Evolutionary conservation across 1,140 invertebrate genomes (phyloP).

Genomic region (Hypsibius dujardini): DNA sequence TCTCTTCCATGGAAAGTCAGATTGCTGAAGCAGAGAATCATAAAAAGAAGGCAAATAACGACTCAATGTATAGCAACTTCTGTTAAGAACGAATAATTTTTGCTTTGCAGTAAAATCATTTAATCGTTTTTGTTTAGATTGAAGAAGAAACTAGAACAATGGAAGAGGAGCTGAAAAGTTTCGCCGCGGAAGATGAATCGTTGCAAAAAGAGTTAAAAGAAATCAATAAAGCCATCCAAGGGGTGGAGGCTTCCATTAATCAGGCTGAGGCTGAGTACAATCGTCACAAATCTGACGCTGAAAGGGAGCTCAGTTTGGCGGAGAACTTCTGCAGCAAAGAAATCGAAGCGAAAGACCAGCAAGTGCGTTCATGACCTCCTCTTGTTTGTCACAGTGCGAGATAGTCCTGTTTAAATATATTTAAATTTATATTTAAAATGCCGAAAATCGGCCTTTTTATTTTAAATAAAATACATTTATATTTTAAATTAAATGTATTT

Average conservation of each 20-base stretch:
- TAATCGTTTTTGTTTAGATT: background rate
- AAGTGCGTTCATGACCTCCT: background rate
- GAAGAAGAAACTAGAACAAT: background rate
- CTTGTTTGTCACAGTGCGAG: too few species aligned
- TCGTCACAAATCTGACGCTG: background rate
- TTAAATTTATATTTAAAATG: too few species aligned
- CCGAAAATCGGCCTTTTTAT: too few species aligned
- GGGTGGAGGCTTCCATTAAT: background rate
- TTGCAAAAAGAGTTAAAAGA: background rate
- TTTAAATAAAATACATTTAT: too few species aligned
- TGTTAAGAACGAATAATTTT: too few species aligned
- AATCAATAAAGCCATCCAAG: background rate
- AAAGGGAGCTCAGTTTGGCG: background rate
- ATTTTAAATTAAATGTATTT: too few species aligned
- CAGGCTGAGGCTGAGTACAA: background rate
- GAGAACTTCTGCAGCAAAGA: background rate
- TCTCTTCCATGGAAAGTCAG: constrained; percentile 9
- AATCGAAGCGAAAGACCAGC: background rate
- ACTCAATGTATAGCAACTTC: too few species aligned
- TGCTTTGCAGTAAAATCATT: too few species aligned
- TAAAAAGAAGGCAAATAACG: background rate
- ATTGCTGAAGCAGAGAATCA: background rate
- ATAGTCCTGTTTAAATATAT: too few species aligned
- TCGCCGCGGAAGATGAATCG: background rate
- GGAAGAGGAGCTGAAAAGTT: background rate